Evolutionary conservation across 2,113 vertebrate genomes (phyloP).

Genomic region (Myotis yumanensis): DNA sequence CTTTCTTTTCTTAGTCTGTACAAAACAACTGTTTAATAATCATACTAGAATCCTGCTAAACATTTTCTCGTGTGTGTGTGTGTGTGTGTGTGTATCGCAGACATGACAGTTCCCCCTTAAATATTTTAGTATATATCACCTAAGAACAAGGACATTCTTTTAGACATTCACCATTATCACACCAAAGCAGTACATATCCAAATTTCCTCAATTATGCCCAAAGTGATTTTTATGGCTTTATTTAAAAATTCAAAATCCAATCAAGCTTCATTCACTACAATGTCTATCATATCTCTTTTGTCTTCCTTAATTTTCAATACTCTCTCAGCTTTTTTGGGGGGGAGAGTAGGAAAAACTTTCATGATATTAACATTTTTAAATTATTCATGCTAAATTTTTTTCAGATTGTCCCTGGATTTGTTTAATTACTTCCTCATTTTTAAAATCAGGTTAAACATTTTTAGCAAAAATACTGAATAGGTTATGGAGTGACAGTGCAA

Average conservation of each 20-base stretch:
- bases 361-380: neutral
- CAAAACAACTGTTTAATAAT: neutral
- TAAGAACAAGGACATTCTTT: neutral
- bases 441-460: neutral
- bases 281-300: neutral
- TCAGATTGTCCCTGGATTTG: neutral
- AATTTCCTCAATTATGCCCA: neutral
- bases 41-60: neutral
- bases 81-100: neutral
- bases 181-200: neutral
- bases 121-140: neutral
- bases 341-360: neutral
- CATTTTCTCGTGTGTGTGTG: neutral
- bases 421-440: neutral
- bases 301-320: neutral
- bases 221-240: neutral
- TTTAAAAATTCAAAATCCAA: neutral
- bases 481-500: neutral
- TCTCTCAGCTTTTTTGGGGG: neutral
- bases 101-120: neutral
- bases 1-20: neutral
- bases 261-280: neutral
- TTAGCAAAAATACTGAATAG: slow-evolving; percentile 2
- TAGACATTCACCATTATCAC: neutral
- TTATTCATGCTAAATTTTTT: neutral